Conservation (phyloP, 2,113 vertebrate genomes). For the Silurus asotus region DNA sequence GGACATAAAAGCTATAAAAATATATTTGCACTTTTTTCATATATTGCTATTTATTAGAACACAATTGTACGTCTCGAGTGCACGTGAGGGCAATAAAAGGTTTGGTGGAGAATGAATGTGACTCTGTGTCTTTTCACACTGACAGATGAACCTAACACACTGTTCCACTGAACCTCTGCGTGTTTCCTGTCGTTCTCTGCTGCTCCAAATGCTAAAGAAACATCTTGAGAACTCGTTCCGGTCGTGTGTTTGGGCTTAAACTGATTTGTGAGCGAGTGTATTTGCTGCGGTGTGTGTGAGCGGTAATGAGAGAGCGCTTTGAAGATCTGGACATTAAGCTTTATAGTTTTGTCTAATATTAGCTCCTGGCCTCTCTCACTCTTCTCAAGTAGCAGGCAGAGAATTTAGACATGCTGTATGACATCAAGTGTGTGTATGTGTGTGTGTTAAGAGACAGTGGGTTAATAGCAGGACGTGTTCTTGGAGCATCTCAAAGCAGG, state of each 20-base stretch:
- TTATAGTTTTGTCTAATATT: constrained; percentile 75
- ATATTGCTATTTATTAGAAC: no score
- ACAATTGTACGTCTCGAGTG: not conserved
- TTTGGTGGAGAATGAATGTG: not conserved
- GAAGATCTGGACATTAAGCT: constrained; percentile 60
- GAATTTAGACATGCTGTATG: constrained; percentile 56
- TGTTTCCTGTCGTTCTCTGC: constrained; percentile 7
- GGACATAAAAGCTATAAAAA: no score
- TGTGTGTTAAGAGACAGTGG: constrained; percentile 20
- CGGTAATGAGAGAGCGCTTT: constrained; percentile 28
- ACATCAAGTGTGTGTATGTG: not conserved
- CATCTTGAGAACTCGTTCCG: not conserved
- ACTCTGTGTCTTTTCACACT: constrained; percentile 21
- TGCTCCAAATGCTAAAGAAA: constrained; percentile 8
- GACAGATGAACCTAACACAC: constrained; percentile 40
- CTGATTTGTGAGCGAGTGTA: constrained; percentile 30
- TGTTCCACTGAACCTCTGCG: not conserved
- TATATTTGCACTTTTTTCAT: no score
- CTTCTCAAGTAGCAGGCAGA: constrained; percentile 72
- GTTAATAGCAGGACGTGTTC: not conserved
- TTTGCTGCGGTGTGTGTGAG: not conserved
- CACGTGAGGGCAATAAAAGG: not conserved
- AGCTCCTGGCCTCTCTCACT: constrained; percentile 67
- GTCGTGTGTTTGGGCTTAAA: constrained; percentile 22
- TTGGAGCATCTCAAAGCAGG: constrained; percentile 18